Conservation (phyloP, 2,888 invertebrate genomes). For the Brenthis daphne region DNA sequence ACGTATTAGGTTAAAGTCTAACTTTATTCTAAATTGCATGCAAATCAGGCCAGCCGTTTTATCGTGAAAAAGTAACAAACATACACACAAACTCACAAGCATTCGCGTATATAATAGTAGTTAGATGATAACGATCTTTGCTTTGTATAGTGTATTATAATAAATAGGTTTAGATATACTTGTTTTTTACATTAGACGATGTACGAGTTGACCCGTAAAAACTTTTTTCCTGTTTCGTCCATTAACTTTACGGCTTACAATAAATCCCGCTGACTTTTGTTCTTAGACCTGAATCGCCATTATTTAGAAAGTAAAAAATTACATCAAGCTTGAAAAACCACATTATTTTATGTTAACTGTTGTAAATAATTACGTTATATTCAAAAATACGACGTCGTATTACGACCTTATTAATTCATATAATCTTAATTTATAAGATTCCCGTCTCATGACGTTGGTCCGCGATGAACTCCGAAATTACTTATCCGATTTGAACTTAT, state of each 20-base stretch:
- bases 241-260: slow-evolving; percentile 67
- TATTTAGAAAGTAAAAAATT: slow-evolving; percentile 35
- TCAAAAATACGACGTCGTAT: not conserved
- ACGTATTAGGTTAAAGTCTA: too few species aligned
- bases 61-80: too few species aligned
- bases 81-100: too few species aligned
- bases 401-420: not conserved
- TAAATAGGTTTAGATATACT: slow-evolving; percentile 21
- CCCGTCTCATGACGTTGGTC: too few species aligned
- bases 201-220: slow-evolving; percentile 49
- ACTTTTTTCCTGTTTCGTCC: slow-evolving; percentile 70
- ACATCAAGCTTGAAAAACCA: slow-evolving; percentile 16
- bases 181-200: slow-evolving; percentile 31
- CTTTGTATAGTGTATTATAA: not conserved
- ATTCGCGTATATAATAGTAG: too few species aligned
- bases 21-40: too few species aligned
- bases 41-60: too few species aligned
- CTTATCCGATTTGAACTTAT: too few species aligned
- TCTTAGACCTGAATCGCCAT: slow-evolving; percentile 41
- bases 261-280: slow-evolving; percentile 68
- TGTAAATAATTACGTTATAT: not conserved
- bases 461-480: too few species aligned
- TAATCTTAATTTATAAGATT: too few species aligned
- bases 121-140: not conserved
- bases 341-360: not conserved